Evolutionary conservation across 2,113 vertebrate genomes (phyloP), one percentile per base, ranked within the genome.

Genomic region (Pollachius pollachius): DNA sequence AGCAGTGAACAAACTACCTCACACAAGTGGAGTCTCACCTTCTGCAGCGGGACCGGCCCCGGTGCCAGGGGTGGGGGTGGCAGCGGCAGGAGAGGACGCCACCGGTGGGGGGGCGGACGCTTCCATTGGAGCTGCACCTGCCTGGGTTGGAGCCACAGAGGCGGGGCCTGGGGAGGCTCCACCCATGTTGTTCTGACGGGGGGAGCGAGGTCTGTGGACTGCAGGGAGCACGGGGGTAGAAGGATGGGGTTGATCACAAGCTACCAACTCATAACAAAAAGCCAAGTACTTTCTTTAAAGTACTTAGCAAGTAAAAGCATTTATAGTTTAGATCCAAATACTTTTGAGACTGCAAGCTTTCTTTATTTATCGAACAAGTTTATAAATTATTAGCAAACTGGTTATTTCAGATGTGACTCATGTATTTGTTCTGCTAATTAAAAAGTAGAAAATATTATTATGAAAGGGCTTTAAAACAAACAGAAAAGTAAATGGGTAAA

Each of bases 151-250:
- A 48, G 93, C 89, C 77, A 95, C 88, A 75, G 94, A 91, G 75
- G 94, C 92, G 76, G 95, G 88, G 64, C 93, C 94, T 17, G 94
- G 72, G 71, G 94, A 91, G 68, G 90, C 83, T 72, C 90, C 90
- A 2, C 94, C 92, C 77, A 93, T 61, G 75, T 87, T 95, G 81
- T 91, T 96, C 83, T 98, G 97, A 84, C 96, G 92, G n/a, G 97
- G 97, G 72, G 97, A 99, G 82, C 95, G 94, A 72, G 97, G 97
- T 85, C 97, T 94, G 91, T 98, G 96, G 76, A 94, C 95, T 95
- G 18, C 52, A 19, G 63, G 18, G 65, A 9, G 52, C 16, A 15
- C 13, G 52, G 52, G 52, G 52, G 21, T 15, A 0, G 30, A 11
- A 70, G 8, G 37, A 23, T 13, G 15, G 16, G n/a, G 5, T 57